Conservation (phyloP, 2,888 invertebrate genomes). For the Patella pellucida region DNA sequence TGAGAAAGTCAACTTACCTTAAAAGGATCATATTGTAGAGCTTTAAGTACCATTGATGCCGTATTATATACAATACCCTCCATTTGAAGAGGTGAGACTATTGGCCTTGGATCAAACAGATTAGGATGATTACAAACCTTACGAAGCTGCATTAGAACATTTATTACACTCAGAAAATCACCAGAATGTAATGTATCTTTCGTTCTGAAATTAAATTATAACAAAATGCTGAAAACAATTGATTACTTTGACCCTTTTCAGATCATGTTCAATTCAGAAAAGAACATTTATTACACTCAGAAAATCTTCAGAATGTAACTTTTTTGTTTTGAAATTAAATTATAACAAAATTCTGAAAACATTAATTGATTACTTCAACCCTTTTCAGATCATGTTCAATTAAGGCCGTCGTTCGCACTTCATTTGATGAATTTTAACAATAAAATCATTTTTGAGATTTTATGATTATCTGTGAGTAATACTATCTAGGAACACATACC, state of each 20-base stretch:
- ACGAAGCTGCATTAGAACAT: conserved; percentile 98
- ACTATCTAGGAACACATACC: no score
- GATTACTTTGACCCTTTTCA: no score
- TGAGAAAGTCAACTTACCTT: conserved; percentile 73
- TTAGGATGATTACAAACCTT: conserved; percentile 96
- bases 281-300: background rate
- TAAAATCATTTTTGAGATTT: no score
- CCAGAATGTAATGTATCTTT: conserved; percentile 93
- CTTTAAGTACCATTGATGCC: conserved; percentile 77
- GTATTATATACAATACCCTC: conserved; percentile 80
- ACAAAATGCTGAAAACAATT: background rate
- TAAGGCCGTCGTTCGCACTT: no score
- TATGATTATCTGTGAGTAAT: no score
- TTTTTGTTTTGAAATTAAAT: no score
- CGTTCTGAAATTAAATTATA: conserved; percentile 78
- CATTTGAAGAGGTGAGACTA: conserved; percentile 86
- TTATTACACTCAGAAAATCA: conserved; percentile 93
- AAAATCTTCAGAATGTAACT: no score
- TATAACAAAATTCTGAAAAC: no score
- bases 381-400: no score
- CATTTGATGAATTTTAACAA: no score
- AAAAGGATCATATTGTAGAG: conserved; percentile 82
- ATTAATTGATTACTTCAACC: no score
- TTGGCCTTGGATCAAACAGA: conserved; percentile 88
- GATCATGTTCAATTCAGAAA: no score